Conservation (phyloP, 2,797 vertebrate genomes). For the Mus caroli region DNA sequence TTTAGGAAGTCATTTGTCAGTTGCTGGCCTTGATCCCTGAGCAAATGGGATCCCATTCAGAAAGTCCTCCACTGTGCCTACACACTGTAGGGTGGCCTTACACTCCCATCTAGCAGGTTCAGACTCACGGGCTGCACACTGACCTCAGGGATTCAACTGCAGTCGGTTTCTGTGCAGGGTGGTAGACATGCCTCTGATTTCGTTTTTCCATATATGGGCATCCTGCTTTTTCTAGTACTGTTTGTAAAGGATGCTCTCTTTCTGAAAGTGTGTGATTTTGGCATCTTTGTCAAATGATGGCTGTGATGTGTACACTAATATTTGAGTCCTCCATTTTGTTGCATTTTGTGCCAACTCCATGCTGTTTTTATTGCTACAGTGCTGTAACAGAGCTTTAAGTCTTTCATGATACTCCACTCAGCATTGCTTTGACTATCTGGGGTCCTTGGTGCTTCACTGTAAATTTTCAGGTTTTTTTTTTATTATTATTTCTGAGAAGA, state of each 20-base stretch:
- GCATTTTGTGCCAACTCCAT: neutral
- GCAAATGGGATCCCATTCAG: neutral
- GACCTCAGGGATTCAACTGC: neutral
- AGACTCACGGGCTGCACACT: neutral
- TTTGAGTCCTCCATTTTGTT: neutral
- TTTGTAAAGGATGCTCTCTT: neutral
- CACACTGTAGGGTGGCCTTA: neutral
- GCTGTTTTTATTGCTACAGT: neutral
- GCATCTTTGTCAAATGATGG: neutral
- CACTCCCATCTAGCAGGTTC: neutral
- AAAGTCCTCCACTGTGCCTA: neutral
- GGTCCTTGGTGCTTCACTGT: neutral
- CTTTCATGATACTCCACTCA: too few relatives aligned
- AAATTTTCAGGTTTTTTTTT: neutral
- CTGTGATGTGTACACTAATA: neutral
- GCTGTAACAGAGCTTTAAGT: neutral
- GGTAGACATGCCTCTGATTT: neutral
- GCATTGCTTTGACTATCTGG: neutral
- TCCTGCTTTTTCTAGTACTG: neutral
- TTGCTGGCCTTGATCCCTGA: neutral
- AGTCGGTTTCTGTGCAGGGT: neutral
- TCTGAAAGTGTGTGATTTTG: neutral
- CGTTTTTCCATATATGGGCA: neutral
- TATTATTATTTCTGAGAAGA: neutral
- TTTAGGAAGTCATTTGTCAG: neutral